Conservation (phyloP, 2,888 invertebrate genomes). For the Trichogramma evanescens region DNA sequence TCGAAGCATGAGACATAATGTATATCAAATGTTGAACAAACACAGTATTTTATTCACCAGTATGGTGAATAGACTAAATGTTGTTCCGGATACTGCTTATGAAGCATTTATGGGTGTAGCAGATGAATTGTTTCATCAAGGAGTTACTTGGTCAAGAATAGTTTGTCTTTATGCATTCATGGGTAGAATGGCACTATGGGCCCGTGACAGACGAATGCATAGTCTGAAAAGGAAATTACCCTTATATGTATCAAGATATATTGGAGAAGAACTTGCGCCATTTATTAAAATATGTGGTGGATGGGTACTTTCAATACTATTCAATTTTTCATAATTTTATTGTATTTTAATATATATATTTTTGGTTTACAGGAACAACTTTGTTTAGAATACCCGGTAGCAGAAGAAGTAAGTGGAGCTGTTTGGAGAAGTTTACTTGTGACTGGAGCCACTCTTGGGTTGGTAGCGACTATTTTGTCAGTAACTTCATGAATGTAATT, state of each 20-base stretch:
- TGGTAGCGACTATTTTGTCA: conserved; percentile 43
- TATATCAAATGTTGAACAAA: conserved; percentile 47
- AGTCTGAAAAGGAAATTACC: conserved; percentile 42
- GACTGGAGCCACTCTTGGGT: conserved; percentile 44
- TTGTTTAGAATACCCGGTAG: conserved; percentile 44
- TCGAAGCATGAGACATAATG: conserved; percentile 46
- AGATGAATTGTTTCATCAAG: conserved; percentile 48
- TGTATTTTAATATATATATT: conserved; percentile 3
- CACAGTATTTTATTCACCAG: conserved; percentile 48
- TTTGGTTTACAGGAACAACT: conserved; percentile 38
- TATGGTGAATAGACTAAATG: conserved; percentile 47
- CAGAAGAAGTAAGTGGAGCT: conserved; percentile 44
- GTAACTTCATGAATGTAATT: conserved; percentile 39
- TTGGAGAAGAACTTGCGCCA: conserved; percentile 44
- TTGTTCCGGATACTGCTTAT: conserved; percentile 45
- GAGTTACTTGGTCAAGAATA: conserved; percentile 47
- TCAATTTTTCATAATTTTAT: neutral
- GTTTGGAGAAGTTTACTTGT: conserved; percentile 44
- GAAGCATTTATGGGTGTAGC: conserved; percentile 46
- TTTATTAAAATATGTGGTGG: conserved; percentile 48
- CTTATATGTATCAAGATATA: conserved; percentile 45
- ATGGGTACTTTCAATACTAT: conserved; percentile 41
- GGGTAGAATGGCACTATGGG: conserved; percentile 45
- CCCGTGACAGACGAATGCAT: conserved; percentile 42
- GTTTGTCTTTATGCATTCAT: conserved; percentile 47